Evolutionary conservation across 1,140 invertebrate genomes (phyloP).

Genomic region (Xylocopa sonorina): DNA sequence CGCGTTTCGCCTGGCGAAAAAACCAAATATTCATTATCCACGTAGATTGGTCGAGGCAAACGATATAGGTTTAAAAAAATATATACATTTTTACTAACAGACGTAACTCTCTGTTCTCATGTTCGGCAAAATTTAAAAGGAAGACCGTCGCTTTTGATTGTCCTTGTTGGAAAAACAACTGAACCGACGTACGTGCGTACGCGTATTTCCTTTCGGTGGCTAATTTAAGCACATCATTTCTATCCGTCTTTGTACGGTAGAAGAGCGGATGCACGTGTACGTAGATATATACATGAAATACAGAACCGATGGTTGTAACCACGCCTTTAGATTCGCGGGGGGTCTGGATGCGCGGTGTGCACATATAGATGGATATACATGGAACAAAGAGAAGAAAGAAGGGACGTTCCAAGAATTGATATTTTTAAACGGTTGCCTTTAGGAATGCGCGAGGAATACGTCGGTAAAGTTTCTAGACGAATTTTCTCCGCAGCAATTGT

Average conservation of each 20-base stretch:
- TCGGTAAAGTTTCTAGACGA: neutral
- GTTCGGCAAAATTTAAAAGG: neutral
- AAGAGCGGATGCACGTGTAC: constrained; percentile 31
- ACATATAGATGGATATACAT: too few relatives aligned
- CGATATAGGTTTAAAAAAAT: too few relatives aligned
- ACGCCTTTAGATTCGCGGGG: constrained; percentile 62
- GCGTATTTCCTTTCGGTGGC: neutral
- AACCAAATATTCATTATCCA: too few relatives aligned
- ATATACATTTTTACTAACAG: too few relatives aligned
- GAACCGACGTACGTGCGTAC: too few relatives aligned
- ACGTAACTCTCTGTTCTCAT: neutral
- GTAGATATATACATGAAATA: constrained; percentile 1
- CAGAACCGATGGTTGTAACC: constrained; percentile 36
- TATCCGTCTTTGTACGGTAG: neutral
- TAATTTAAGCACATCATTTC: constrained; percentile 30
- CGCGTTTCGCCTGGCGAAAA: too few relatives aligned
- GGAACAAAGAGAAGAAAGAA: constrained; percentile 63
- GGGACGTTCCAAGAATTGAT: constrained; percentile 47
- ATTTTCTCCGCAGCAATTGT: neutral
- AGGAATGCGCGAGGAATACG: constrained; percentile 13
- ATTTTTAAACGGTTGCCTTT: constrained; percentile 51
- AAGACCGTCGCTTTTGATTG: neutral
- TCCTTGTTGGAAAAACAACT: neutral
- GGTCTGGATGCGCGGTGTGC: constrained; percentile 47
- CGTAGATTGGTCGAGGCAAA: too few relatives aligned